Base-by-base conservation (phyloP, 2,113 vertebrate species). In the Neogobius melanostomus region DNA sequence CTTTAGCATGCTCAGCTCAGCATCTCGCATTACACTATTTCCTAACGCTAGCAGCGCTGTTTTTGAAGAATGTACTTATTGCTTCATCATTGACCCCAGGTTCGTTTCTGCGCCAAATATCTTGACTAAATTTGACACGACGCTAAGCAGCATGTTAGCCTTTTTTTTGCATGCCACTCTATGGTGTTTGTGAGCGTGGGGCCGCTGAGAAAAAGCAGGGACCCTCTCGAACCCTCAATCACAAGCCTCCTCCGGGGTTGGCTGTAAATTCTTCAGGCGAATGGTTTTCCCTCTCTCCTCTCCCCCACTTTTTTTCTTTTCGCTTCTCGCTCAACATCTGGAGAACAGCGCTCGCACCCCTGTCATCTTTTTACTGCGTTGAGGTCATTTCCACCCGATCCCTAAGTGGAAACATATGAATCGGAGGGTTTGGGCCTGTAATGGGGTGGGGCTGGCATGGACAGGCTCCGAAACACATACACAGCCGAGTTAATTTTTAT, bases 351-450 rank as follows among this genome's bases (percentile, higher is more conserved):
- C 90, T 87, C 85, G 87, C 88, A 87, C 90, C 90, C 90, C 85
- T 87, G 90, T 90, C 91, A 92, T 91, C 89, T 92, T 92, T 59
- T 93, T 92, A 91, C 91, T 87, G 90, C 77, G 87, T 87, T 92
- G 90, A 93, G 91, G 89, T 92, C 91, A 93, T 92, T 92, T 92
- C 90, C 91, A 92, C 89, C 88, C 91, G 89, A 85, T 91, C 87
- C 77, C 87, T 85, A 91, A 92, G 88, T 92, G 90, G 87, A 92
- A 92, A 90, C 91, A 90, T 83, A 92, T 91, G 91, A 90, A 89
- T 83, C 81, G 81, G 82, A 78, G 87, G 87, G 88, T 79, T 88
- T 64, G 71, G 84, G 81, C 88, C 85, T 86, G 28, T 59, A 88
- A 87, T 89, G 87, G 90, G 90, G 89, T 88, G 87, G 90, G 83